phyloP scores from a whole-genome alignment of 2,797 vertebrate genomes.

The Avahi laniger region DNA sequence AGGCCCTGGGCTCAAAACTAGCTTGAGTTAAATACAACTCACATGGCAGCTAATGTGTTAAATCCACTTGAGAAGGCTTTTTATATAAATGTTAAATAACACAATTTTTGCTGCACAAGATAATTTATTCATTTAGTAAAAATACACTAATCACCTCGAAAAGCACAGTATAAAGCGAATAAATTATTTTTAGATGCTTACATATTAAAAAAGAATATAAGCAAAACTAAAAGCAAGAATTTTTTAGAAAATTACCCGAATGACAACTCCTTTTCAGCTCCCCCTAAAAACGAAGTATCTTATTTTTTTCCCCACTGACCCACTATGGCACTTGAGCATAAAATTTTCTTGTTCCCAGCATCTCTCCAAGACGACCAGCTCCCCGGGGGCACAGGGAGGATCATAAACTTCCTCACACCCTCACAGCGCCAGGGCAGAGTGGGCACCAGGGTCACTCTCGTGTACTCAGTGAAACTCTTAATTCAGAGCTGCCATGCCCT shows the following conservation, averaged over 20 bases:
- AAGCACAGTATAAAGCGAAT: background rate
- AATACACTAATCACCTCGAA: background rate
- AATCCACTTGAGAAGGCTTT: background rate
- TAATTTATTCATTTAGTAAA: background rate
- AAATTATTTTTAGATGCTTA: background rate
- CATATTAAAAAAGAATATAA: background rate
- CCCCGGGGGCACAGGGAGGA: background rate
- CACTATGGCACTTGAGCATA: background rate
- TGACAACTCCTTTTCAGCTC: background rate
- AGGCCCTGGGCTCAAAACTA: too few species aligned
- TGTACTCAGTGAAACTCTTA: background rate
- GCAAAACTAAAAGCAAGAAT: background rate
- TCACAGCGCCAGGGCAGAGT: accelerated
- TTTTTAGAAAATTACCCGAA: background rate
- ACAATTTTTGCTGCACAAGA: background rate
- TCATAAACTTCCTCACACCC: accelerated
- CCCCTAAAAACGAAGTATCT: background rate
- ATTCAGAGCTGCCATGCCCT: background rate
- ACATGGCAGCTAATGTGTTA: too few species aligned
- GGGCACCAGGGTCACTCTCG: background rate
- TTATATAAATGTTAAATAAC: background rate
- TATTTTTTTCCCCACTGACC: background rate
- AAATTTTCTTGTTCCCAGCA: background rate
- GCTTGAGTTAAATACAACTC: too few species aligned
- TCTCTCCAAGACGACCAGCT: background rate